Base-by-base conservation (phyloP, 1,140 invertebrate species). In the Telenomus remus region DNA sequence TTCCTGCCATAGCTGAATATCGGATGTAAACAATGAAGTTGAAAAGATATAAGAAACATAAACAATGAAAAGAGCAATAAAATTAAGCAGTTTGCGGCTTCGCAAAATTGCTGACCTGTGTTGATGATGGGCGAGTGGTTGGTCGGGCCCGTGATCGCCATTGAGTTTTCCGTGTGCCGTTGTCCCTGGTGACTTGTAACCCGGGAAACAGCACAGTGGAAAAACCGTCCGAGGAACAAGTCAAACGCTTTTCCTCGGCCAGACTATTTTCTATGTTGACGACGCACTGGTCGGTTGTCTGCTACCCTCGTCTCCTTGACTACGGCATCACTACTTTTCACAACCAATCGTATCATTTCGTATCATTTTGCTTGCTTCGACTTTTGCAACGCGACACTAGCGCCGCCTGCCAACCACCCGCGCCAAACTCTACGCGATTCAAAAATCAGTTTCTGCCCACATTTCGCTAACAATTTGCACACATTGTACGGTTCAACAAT, bases 301-400 rank as follows among this genome's bases (percentile, higher is more conserved):
- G 84, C 85, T 86, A 72, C 82, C 82, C 76, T 79, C 82, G 87
- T 88, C 86, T 83, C 87, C 87, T 87, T 86, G 87, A 79, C 87
- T 88, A 88, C 87, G 85, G 86, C 86, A 86, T 86, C 85, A 82
- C 81, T 80, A 80, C 12, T 50, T 47, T 55, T 47, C 14, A 0
- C 16, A 77, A 72, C 82, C 78, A 76, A 76, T n/a, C n/a, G 37
- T 44, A 14, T 39, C n/a, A 13, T 13, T 13, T 12, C 12, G 43
- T 39, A 39, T n/a, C n/a, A 44, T 11, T 12, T n/a, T 7, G n/a
- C n/a, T n/a, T 14, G n/a, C 1, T 12, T 1, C 13, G 12, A 11
- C 11, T 3, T 12, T 12, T 8, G 19, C 43, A 3, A 7, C n/a
- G 43, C 43, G 6, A 39, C n/a, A 39, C n/a, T n/a, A 39, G 37